A percentile compares a stretch with the other conserved stretches of the same genome.
These are phyloP conservation scores for Muntiacus reevesi DNA, from an alignment of 2,113 vertebrate genomes.

Conservation along the genomic window DNA sequence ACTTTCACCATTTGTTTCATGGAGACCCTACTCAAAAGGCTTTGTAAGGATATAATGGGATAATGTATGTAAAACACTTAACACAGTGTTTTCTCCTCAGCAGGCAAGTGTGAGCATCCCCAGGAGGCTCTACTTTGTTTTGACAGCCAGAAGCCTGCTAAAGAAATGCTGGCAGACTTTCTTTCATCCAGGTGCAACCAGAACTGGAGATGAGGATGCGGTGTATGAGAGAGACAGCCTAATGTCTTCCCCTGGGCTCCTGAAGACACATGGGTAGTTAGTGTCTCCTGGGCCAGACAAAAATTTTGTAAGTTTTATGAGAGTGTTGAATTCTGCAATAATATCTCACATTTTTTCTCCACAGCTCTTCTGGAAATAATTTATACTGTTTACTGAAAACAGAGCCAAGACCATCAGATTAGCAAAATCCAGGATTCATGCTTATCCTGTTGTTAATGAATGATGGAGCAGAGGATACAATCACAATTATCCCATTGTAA, in stretches of 20 bases:
- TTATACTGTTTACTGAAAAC: constrained; percentile 56
- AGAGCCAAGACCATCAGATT: constrained; percentile 63
- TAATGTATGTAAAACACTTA: constrained; percentile 68
- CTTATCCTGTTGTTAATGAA: constrained; percentile 57
- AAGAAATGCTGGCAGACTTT: constrained; percentile 43
- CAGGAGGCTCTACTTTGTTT: constrained; percentile 47
- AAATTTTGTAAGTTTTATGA: constrained; percentile 45
- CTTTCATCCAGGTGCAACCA: constrained; percentile 61
- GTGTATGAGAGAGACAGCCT: not conserved
- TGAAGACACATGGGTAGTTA: constrained; percentile 15
- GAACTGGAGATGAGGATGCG: not conserved
- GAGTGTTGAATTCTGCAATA: not conserved
- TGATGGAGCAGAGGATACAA: not conserved
- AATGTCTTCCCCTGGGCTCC: constrained; percentile 31
- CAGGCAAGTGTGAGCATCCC: constrained; percentile 45
- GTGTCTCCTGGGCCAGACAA: constrained; percentile 37
- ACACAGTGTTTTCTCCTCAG: constrained; percentile 59
- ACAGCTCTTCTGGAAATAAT: constrained; percentile 61
- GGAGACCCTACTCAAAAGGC: constrained; percentile 44
- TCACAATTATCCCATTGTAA: not conserved
- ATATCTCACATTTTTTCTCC: constrained; percentile 31
- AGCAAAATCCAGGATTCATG: constrained; percentile 52
- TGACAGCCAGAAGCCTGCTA: constrained; percentile 50
- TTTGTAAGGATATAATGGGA: constrained; percentile 55
- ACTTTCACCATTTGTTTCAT: constrained; percentile 34